Evolutionary conservation across 2,113 vertebrate species (phyloP), one percentile per base, ranked within the genome.

Genomic region (Channa argus): DNA sequence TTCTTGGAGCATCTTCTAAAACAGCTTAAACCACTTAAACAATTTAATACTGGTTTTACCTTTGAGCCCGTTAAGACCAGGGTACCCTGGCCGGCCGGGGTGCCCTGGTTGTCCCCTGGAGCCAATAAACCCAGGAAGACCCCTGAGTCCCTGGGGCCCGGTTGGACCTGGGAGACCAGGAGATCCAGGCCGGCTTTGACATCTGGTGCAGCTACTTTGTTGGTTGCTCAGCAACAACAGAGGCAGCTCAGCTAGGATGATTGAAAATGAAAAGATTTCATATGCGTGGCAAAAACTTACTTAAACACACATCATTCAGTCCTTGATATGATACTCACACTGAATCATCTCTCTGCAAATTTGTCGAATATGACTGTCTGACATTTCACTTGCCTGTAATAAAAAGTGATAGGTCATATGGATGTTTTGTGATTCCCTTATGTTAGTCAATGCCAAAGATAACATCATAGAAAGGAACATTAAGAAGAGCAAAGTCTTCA

Each of bases 261-360:
- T 46, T 71, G 41, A 81, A 15, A 73, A 52, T 6, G 14, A 81
- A 47, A 70, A 63, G 4, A 53, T 49, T 60, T 80, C 3, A 82
- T 43, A 63, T 13, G 3, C 9, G 7, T 15, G 38, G 6, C 4
- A 7, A 51, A 56, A 70, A 59, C 24, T 45, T 53, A 63, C 7
- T 72, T 53, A 74, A 38, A 75, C n/a, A 53, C 11, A n/a, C 56
- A 71, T 53, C 47, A 41, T n/a, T 65, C 12, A 47, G 13, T 54
- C 14, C 63, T 0, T 33, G 36, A 14, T 24, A 24, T 24, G 5
- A 80, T 69, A 96, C 97, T 95, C 91, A 98, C 98, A 91, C 93
- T 94, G 96, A 85, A 99, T 90, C 70, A 99, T 93, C 44, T 98
- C 96, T 83, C 94, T 94, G 92, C 98, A 98, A 80, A 99, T 95